phyloP scores from a whole-genome alignment of 2,797 vertebrate species.

The Alfaro cultratus region DNA sequence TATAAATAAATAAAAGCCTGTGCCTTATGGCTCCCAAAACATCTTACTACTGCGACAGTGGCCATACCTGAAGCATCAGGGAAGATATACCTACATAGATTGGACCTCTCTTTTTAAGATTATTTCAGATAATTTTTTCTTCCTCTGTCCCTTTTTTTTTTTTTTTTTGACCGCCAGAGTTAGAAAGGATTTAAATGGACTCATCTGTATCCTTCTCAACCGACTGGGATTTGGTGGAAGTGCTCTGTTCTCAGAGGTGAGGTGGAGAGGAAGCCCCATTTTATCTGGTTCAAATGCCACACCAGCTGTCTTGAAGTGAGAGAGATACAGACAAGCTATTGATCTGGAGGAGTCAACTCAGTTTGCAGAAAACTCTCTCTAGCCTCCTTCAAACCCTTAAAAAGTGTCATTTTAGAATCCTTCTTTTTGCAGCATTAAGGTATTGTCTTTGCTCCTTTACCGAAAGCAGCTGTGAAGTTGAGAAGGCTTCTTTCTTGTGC shows the following conservation, averaged over 20 bases:
- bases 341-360: constrained; percentile 81
- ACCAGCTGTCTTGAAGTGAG: constrained; percentile 74
- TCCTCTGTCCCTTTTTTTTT: constrained; percentile 37
- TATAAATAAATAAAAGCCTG: constrained; percentile 76
- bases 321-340: constrained; percentile 80
- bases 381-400: constrained; percentile 75
- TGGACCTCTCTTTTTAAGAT: constrained; percentile 71
- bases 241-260: constrained; percentile 79
- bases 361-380: constrained; percentile 77
- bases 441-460: constrained; percentile 56
- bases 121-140: constrained; percentile 53
- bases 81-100: constrained; percentile 80
- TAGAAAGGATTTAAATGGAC: constrained; percentile 77
- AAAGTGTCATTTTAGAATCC: constrained; percentile 81
- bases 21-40: constrained; percentile 70
- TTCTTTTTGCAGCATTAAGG: constrained; percentile 73
- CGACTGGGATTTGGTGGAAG: constrained; percentile 77
- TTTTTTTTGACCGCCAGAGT: constrained; percentile 63
- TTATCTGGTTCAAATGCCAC: constrained; percentile 86
- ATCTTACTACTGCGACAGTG: constrained; percentile 67
- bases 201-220: constrained; percentile 80
- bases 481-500: constrained; percentile 46
- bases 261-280: constrained; percentile 81
- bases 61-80: constrained; percentile 74
- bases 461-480: constrained; percentile 61